Evolutionary conservation across 1,140 invertebrate genomes (phyloP).

Genomic region (Pogonus chalceus): DNA sequence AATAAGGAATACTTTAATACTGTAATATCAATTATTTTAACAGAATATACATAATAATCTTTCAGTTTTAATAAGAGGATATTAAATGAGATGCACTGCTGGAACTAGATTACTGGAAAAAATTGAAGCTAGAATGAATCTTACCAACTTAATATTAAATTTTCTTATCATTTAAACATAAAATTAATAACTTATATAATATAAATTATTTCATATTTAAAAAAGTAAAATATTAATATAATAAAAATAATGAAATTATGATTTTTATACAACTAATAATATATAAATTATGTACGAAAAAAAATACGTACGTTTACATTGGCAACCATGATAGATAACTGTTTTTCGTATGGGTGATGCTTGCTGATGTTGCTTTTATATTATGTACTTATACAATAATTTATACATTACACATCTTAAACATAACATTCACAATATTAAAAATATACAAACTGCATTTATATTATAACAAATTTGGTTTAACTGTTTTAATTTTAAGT

Average conservation of each 20-base stretch:
- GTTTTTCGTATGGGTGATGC: too few species aligned
- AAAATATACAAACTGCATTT: too few species aligned
- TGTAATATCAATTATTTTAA: background rate
- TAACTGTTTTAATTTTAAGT: too few species aligned
- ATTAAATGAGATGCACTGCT: background rate
- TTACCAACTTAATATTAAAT: conserved; percentile 7
- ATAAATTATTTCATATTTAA: background rate
- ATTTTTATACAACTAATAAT: background rate
- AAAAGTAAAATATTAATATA: background rate
- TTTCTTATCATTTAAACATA: too few species aligned
- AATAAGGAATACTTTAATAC: background rate
- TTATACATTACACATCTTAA: too few species aligned
- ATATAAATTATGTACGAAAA: background rate
- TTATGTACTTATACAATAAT: too few species aligned
- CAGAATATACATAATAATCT: background rate
- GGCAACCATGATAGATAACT: conserved; percentile 6
- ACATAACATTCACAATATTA: too few species aligned
- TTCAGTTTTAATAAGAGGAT: too few species aligned
- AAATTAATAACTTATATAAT: too few species aligned
- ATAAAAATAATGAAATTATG: background rate
- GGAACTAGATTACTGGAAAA: conserved; percentile 5
- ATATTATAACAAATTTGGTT: too few species aligned
- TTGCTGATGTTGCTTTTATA: too few species aligned
- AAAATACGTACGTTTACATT: conserved; percentile 2
- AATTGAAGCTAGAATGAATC: background rate